Percentiles rank a stretch among this genome's conserved stretches.
Conservation (phyloP, 23 tunicate species). For the Aplidium turbinatum region DNA sequence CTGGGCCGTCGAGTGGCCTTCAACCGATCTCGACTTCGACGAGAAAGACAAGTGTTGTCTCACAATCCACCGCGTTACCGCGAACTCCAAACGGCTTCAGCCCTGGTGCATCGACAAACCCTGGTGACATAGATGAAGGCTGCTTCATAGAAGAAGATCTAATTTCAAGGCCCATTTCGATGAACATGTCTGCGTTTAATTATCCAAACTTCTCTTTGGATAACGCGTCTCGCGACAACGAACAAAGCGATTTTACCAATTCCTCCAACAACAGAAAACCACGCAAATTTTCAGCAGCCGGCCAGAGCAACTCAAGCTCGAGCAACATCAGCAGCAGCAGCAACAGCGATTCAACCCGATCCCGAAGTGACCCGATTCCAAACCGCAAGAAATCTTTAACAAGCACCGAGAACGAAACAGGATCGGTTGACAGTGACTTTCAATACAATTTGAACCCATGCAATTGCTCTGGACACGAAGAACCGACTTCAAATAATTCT, state of each 20-base stretch:
- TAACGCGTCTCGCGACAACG: no score
- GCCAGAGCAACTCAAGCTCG: conserved; percentile 8
- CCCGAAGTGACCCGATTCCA: conserved; percentile 44
- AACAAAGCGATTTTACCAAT: no score
- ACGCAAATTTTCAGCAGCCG: conserved; percentile 18
- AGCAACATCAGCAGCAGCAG: conserved; percentile 1
- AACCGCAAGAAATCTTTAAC: conserved; percentile 27
- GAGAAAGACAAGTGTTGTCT: conserved; percentile 63
- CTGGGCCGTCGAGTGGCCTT: not conserved
- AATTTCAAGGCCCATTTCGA: no score
- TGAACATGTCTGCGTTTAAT: no score
- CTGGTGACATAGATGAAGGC: conserved; percentile 40
- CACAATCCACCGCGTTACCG: conserved; percentile 59
- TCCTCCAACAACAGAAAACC: not conserved
- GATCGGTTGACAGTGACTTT: conserved; percentile 18
- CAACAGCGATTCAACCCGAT: not conserved
- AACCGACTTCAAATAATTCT: not conserved
- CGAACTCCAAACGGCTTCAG: not conserved
- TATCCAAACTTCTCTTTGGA: no score
- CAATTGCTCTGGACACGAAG: not conserved
- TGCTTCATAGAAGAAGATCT: conserved; percentile 43
- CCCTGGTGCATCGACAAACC: not conserved
- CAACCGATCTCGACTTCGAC: conserved; percentile 35
- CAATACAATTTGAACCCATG: conserved; percentile 1
- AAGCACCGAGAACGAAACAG: conserved; percentile 3